Conservation (phyloP, 2,113 vertebrate species). For the Alligator mississippiensis region DNA sequence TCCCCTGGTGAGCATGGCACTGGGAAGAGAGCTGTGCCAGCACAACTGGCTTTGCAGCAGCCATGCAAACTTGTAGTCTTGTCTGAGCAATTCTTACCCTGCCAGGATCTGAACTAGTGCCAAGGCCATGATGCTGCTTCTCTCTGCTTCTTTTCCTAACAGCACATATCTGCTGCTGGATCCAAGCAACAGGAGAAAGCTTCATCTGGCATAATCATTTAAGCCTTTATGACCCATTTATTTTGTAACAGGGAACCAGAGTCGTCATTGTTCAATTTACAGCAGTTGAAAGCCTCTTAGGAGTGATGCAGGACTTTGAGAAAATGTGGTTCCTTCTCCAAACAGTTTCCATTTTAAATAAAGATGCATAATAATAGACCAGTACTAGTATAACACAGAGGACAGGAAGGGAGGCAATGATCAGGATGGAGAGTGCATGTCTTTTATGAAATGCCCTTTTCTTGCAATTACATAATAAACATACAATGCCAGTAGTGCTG, state of each 20-base stretch:
- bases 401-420: not conserved
- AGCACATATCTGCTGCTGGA: not conserved
- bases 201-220: no score
- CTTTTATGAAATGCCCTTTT: not conserved
- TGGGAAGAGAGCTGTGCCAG: not conserved
- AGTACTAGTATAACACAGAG: not conserved
- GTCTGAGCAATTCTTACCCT: not conserved
- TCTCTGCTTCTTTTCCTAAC: not conserved
- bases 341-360: not conserved
- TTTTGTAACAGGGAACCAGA: not conserved
- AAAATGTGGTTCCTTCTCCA: not conserved
- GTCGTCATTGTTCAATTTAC: not conserved
- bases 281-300: constrained; percentile 6
- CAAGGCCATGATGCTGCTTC: not conserved
- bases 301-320: not conserved
- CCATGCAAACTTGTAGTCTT: not conserved
- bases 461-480: not conserved
- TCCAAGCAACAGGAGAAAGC: not conserved
- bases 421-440: not conserved
- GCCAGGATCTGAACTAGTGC: fast-evolving
- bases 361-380: not conserved
- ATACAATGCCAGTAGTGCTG: not conserved
- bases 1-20: not conserved
- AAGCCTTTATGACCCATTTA: not conserved
- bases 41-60: not conserved